A percentile compares a stretch with the other conserved stretches of the same genome.
Conservation (phyloP, 2,113 vertebrate species). For the Perccottus glenii region DNA sequence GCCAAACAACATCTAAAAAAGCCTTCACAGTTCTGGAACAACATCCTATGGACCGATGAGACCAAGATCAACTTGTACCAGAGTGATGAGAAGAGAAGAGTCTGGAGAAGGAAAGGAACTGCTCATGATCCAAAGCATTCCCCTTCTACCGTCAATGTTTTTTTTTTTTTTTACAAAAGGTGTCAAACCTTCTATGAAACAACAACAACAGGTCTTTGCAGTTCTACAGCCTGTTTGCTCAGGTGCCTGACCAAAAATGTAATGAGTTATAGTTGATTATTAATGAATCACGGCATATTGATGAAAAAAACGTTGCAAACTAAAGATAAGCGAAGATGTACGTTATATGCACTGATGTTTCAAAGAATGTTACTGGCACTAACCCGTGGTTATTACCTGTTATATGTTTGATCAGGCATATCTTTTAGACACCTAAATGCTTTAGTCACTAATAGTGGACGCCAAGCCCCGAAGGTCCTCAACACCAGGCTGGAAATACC, state of each 20-base stretch:
- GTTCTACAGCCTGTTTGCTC: background rate
- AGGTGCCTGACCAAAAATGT: conserved; percentile 30
- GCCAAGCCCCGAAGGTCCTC: background rate
- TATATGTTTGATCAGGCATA: conserved; percentile 44
- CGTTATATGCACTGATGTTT: background rate
- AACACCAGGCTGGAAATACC: conserved; percentile 19
- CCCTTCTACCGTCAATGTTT: too few relatives aligned
- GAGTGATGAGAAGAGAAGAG: too few relatives aligned
- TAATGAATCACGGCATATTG: background rate
- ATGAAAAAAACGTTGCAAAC: background rate
- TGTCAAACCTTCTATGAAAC: too few relatives aligned
- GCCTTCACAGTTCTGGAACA: too few relatives aligned
- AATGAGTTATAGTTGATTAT: background rate
- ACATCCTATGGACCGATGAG: too few relatives aligned
- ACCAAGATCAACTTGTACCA: too few relatives aligned
- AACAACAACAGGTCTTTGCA: conserved; percentile 21
- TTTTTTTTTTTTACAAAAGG: too few relatives aligned
- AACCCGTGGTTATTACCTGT: background rate
- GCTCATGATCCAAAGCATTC: too few relatives aligned
- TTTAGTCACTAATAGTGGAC: conserved; percentile 41
- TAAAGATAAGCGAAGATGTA: background rate
- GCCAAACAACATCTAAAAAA: too few relatives aligned
- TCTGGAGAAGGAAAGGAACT: too few relatives aligned
- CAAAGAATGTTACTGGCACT: background rate
- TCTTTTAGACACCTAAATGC: background rate